A percentile compares a stretch with the other conserved stretches of the same genome.
Conservation (phyloP, 2,888 invertebrate genomes). For the Amphipoea lucens region DNA sequence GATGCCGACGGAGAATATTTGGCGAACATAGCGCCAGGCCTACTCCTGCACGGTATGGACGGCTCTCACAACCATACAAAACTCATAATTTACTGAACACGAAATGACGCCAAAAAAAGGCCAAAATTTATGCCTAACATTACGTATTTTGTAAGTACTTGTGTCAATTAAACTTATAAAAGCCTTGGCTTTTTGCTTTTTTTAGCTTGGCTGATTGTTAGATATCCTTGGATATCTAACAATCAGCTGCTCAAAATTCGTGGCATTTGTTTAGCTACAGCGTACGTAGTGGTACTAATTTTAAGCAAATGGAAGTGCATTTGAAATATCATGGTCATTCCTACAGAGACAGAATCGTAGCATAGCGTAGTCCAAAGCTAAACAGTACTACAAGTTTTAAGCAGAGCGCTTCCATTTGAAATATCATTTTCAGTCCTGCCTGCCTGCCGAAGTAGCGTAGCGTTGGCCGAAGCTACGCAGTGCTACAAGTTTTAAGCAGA, state of each 20-base stretch:
- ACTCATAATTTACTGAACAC: not conserved
- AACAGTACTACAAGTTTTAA: too few relatives aligned
- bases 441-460: not conserved
- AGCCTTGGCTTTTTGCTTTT: too few relatives aligned
- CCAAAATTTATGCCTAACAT: not conserved
- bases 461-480: too few relatives aligned
- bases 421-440: not conserved
- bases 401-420: too few relatives aligned
- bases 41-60: constrained; percentile 80
- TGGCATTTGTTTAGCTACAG: not conserved
- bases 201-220: too few relatives aligned
- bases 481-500: too few relatives aligned
- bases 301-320: too few relatives aligned
- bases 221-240: too few relatives aligned
- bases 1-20: constrained; percentile 89
- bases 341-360: not conserved
- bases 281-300: not conserved
- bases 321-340: not conserved
- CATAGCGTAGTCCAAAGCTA: not conserved
- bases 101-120: not conserved
- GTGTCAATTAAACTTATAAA: not conserved
- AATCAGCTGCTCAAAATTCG: not conserved
- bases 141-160: not conserved
- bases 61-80: not conserved
- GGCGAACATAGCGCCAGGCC: constrained; percentile 78